Evolutionary conservation across 1,140 invertebrate species (phyloP).

Genomic region (Brachionus rotundiformis): DNA sequence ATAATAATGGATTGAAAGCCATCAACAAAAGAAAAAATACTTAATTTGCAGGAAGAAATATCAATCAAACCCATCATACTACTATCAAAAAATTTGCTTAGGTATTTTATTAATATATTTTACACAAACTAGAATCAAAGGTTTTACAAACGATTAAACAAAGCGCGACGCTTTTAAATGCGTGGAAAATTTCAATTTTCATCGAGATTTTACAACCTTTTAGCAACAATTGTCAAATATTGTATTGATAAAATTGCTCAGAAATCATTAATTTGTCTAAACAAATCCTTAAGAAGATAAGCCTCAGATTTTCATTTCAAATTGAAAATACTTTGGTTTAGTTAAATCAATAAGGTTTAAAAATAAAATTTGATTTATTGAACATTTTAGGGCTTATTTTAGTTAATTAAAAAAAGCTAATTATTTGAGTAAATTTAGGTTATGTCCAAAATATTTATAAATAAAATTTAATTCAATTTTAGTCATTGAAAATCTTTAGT

Average conservation of each 20-base stretch:
- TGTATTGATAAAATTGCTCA: not conserved
- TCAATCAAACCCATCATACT: constrained; percentile 8
- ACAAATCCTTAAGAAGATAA: not conserved
- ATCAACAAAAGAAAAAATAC: not conserved
- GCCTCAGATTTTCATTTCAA: not conserved
- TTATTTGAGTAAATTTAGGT: too few species aligned
- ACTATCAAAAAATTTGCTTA: constrained; percentile 8
- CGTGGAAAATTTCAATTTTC: constrained; percentile 5
- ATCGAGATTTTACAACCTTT: not conserved
- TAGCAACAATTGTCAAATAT: not conserved
- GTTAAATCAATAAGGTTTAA: too few species aligned
- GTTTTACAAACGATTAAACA: not conserved
- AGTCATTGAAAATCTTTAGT: too few species aligned
- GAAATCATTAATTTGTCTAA: not conserved
- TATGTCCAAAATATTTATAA: too few species aligned
- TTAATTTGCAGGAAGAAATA: constrained; percentile 19
- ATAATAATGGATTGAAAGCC: constrained; percentile 4
- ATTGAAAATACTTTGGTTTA: not conserved
- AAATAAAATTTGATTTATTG: too few species aligned
- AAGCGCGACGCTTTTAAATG: constrained; percentile 5
- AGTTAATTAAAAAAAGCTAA: too few species aligned
- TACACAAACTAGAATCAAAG: constrained; percentile 3
- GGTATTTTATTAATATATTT: not conserved
- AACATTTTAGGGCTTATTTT: too few species aligned
- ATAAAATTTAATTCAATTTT: too few species aligned